Evolutionary conservation across 2,888 invertebrate genomes (phyloP), one percentile per base, ranked within the genome.

Genomic region (Drosophila fulvimacula): DNA sequence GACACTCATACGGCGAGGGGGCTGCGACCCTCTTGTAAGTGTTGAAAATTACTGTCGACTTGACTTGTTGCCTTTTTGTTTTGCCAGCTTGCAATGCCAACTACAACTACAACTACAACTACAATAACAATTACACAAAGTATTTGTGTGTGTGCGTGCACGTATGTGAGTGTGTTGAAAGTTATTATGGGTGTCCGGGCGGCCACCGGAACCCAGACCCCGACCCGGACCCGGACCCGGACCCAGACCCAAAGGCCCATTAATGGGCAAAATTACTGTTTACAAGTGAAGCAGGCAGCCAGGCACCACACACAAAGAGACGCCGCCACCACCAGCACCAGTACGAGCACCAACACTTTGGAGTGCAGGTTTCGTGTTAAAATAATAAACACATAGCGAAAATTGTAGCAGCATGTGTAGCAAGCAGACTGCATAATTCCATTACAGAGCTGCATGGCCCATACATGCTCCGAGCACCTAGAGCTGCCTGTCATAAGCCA

Each of bases 51-150:
- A 85, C 89, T 89, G 85, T 82, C 80, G 89, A 82, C 88, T 85
- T 89, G 85, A 89, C 88, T 85, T 85, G 89, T 89, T 87, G 82
- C 85, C 85, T 82, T 89, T 88, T 83, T 87, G 77, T 89, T 86
- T 83, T 76, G 64, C 71, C 71, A 56, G 57, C 67, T 63, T 59
- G 58, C 78, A 63, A 73, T 60, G 53, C 68, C 68, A 64, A 56
- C 67, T 60, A 73, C 74, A 66, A 53, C 57, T 59, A 72, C 73
- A 65, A n/a, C n/a, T n/a, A n/a, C n/a, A n/a, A 62, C 53, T 75
- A 71, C 75, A 73, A 81, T 81, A 78, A 81, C 76, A 79, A 69
- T 69, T 69, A 76, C 76, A 38, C n/a, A 15, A 21, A 46, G 52
- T 38, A 30, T 30, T 6, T 30, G 27, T 30, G 27, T 38, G 48